These are phyloP conservation scores for Salticus scenicus DNA, from an alignment of 2,888 invertebrate species.

Conservation along the genomic window DNA sequence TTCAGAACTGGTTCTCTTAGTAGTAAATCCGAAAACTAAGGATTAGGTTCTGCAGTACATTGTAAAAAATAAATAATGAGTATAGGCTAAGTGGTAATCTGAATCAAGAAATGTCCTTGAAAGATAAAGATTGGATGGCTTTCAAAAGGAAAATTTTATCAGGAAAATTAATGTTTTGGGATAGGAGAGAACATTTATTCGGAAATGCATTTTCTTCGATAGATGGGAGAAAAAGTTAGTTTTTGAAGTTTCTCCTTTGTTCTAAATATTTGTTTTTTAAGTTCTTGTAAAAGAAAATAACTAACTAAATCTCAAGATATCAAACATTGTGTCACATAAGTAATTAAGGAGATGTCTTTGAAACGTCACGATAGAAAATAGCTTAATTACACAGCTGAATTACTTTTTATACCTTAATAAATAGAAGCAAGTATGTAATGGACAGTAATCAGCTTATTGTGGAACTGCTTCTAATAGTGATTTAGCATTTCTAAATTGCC, in stretches of 20 bases:
- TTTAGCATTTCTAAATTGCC: too few relatives aligned
- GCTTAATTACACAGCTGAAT: too few relatives aligned
- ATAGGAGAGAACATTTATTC: slow-evolving; percentile 3
- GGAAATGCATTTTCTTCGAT: not conserved
- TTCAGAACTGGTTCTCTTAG: slow-evolving; percentile 26
- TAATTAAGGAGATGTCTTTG: too few relatives aligned
- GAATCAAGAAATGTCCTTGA: slow-evolving; percentile 27
- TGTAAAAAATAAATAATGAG: slow-evolving; percentile 38
- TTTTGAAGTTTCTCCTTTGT: not conserved
- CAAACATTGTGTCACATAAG: too few relatives aligned
- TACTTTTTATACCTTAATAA: too few relatives aligned
- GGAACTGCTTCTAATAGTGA: too few relatives aligned
- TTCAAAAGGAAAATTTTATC: slow-evolving; percentile 21
- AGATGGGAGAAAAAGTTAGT: not conserved
- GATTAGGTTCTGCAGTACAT: slow-evolving; percentile 27
- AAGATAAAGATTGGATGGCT: slow-evolving; percentile 38
- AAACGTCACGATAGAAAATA: too few relatives aligned
- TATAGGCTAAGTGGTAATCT: slow-evolving; percentile 39
- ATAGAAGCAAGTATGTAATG: too few relatives aligned
- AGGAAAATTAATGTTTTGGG: not conserved
- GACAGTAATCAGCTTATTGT: too few relatives aligned
- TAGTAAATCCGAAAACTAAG: slow-evolving; percentile 46
- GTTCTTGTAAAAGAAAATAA: too few relatives aligned
- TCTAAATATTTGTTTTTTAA: too few relatives aligned
- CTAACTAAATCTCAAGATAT: too few relatives aligned